These are phyloP conservation scores for Scolopax rusticola DNA, from an alignment of 2,797 vertebrate genomes.

Conservation along the genomic window DNA sequence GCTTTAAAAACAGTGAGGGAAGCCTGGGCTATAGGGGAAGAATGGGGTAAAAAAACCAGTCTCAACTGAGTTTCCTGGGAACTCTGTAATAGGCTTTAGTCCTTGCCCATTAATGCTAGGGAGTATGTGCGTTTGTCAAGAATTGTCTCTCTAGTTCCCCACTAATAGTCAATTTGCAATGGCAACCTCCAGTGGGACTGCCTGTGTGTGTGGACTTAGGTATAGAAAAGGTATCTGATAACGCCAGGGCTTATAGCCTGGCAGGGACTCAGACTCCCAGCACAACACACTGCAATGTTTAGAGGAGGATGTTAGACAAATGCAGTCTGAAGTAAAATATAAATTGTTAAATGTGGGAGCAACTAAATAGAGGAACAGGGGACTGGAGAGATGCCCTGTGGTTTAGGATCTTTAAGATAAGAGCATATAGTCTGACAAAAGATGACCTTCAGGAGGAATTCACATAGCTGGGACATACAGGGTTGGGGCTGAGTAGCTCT, in stretches of 20 bases:
- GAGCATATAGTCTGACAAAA: neutral
- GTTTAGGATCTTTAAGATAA: neutral
- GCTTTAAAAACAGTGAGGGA: neutral
- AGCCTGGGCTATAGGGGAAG: neutral
- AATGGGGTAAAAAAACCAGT: neutral
- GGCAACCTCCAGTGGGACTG: neutral
- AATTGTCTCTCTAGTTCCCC: neutral
- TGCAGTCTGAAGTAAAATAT: neutral
- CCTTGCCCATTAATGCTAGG: neutral
- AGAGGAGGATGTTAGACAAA: neutral
- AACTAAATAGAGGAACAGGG: neutral
- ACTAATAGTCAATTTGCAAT: neutral
- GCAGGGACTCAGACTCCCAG: neutral
- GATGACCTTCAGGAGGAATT: neutral
- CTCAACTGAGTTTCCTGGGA: neutral
- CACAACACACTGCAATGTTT: neutral
- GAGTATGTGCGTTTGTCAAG: neutral
- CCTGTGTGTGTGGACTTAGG: neutral
- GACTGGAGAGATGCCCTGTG: neutral
- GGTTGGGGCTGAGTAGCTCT: neutral
- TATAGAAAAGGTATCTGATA: neutral
- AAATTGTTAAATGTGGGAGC: neutral
- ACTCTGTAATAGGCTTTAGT: neutral
- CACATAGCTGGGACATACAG: neutral
- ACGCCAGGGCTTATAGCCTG: neutral